These are phyloP conservation scores for Neomonachus schauinslandi DNA, from an alignment of 2,113 vertebrate species.

Conservation along the genomic window DNA sequence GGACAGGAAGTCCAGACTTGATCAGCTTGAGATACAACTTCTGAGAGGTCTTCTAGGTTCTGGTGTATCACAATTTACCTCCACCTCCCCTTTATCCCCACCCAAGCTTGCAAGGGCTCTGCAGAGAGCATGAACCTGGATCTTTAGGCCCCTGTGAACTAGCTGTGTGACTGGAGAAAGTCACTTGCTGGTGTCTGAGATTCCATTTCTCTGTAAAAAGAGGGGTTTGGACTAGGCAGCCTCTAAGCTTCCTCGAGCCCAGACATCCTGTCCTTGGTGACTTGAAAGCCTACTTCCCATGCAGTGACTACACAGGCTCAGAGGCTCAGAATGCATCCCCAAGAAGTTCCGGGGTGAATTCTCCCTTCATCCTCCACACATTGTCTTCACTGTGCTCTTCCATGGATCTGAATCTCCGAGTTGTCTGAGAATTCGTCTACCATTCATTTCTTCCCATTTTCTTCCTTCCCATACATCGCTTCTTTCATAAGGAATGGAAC, in stretches of 20 bases:
- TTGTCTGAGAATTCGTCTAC: neutral
- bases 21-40: neutral
- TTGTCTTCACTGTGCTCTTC: neutral
- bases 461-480: neutral
- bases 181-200: neutral
- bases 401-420: neutral
- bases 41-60: neutral
- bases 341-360: neutral
- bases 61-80: neutral
- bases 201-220: neutral
- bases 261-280: neutral
- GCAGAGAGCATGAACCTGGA: neutral
- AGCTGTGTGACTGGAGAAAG: neutral
- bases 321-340: neutral
- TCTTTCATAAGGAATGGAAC: neutral
- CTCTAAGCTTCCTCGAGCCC: neutral
- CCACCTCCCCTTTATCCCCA: neutral
- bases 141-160: neutral
- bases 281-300: neutral
- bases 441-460: neutral
- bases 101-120: neutral
- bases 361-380: neutral
- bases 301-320: neutral
- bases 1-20: neutral
- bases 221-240: neutral